These are phyloP conservation scores for Heliocidaris erythrogramma DNA, from an alignment of 35 echinoderm and acorn worm genomes.

Conservation along the genomic window DNA sequence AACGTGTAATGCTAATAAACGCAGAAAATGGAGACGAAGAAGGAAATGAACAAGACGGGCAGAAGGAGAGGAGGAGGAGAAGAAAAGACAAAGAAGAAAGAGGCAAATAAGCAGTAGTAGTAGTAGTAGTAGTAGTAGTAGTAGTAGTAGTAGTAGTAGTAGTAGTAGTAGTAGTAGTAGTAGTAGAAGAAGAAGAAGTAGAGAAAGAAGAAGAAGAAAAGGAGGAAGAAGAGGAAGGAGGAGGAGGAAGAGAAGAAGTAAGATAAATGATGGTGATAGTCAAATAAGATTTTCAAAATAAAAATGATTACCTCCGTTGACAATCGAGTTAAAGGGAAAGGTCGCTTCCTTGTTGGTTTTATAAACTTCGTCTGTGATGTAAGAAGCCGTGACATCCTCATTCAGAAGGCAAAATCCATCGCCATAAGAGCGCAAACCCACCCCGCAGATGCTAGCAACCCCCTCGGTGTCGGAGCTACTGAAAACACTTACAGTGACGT, in stretches of 20 bases:
- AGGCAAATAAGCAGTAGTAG: too few species aligned
- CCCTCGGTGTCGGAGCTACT: background rate
- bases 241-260: too few species aligned
- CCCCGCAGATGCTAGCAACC: conserved; percentile 3
- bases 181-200: too few species aligned
- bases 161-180: too few species aligned
- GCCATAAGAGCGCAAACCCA: background rate
- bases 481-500: conserved; percentile 25
- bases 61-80: background rate
- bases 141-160: too few species aligned
- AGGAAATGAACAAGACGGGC: background rate
- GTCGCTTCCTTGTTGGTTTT: background rate
- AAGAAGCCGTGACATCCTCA: background rate
- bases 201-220: too few species aligned
- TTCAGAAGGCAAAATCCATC: conserved; percentile 14
- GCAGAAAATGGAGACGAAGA: background rate
- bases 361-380: background rate
- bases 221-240: too few species aligned
- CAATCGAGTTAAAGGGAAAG: conserved; percentile 13
- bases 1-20: background rate
- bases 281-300: background rate
- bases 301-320: conserved; percentile 35
- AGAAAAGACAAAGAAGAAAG: background rate
- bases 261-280: too few species aligned
- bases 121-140: too few species aligned